phyloP scores from a whole-genome alignment of 1,140 invertebrate species.

The Phocides pigmalion region DNA sequence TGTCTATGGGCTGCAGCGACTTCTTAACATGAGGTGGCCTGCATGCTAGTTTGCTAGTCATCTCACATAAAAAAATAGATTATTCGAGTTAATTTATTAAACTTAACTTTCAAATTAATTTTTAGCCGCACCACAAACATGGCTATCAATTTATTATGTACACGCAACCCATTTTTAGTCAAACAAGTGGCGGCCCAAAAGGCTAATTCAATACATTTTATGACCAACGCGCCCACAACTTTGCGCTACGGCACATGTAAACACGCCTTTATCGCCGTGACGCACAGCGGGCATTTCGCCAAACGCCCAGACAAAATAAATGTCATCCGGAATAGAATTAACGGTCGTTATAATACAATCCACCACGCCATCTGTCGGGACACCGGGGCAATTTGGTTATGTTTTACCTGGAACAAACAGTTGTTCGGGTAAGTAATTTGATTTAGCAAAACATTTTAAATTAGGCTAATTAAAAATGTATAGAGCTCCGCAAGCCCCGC shows the following conservation, averaged over 20 bases:
- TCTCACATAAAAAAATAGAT: too few species aligned
- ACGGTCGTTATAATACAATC: constrained; percentile 41
- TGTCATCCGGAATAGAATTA: constrained; percentile 51
- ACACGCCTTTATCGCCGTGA: constrained; percentile 30
- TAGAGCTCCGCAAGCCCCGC: too few species aligned
- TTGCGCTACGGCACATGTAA: constrained; percentile 2
- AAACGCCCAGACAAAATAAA: constrained; percentile 52
- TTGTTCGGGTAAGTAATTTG: constrained; percentile 11
- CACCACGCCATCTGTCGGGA: constrained; percentile 39
- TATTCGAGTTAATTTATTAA: too few species aligned
- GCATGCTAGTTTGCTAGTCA: too few species aligned
- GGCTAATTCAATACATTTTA: constrained; percentile 16
- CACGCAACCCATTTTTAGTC: constrained; percentile 3
- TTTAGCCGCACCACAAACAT: too few species aligned
- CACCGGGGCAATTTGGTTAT: constrained; percentile 21
- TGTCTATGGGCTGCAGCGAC: too few species aligned
- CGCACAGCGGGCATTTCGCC: constrained; percentile 53
- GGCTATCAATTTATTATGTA: not conserved
- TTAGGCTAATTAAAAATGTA: not conserved
- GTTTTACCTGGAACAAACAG: constrained; percentile 44
- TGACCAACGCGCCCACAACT: constrained; percentile 1
- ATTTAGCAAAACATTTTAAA: not conserved
- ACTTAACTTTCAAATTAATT: too few species aligned
- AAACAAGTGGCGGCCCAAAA: not conserved
- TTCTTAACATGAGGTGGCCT: too few species aligned